A percentile compares a stretch with the other conserved stretches of the same genome.
Conservation (phyloP, 2,888 invertebrate genomes). For the Lysandra coridon region DNA sequence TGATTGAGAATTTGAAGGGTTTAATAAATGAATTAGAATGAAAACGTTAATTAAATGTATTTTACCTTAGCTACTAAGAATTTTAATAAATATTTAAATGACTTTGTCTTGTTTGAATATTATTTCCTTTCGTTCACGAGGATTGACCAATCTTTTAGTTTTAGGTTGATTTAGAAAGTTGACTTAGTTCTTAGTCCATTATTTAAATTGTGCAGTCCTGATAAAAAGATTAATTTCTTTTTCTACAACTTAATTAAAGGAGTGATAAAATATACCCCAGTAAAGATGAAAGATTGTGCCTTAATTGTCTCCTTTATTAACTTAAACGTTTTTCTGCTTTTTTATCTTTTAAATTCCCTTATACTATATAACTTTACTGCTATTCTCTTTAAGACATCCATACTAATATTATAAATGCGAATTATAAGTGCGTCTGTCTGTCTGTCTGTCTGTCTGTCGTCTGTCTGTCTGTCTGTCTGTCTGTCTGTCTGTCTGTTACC, state of each 20-base stretch:
- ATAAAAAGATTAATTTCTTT: background rate
- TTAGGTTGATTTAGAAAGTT: background rate
- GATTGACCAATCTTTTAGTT: background rate
- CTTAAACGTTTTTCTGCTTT: background rate
- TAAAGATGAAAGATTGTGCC: constrained; percentile 1
- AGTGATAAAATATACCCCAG: constrained; percentile 1
- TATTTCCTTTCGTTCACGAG: background rate
- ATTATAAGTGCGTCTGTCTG: no score
- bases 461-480: no score
- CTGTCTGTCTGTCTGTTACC: no score
- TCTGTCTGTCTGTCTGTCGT: no score
- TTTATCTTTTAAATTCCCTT: constrained; percentile 1
- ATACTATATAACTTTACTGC: background rate
- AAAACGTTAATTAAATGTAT: no score
- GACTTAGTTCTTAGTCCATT: background rate
- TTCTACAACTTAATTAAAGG: background rate
- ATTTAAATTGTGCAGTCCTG: background rate
- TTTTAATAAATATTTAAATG: background rate
- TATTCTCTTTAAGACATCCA: background rate
- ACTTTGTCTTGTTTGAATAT: background rate
- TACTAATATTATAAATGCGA: no score
- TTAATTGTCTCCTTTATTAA: constrained; percentile 7
- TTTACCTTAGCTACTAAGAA: background rate
- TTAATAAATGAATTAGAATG: no score
- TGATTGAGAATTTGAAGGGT: no score